Evolutionary conservation across 2,113 vertebrate species (phyloP).

Genomic region (Syrrhaptes paradoxus): DNA sequence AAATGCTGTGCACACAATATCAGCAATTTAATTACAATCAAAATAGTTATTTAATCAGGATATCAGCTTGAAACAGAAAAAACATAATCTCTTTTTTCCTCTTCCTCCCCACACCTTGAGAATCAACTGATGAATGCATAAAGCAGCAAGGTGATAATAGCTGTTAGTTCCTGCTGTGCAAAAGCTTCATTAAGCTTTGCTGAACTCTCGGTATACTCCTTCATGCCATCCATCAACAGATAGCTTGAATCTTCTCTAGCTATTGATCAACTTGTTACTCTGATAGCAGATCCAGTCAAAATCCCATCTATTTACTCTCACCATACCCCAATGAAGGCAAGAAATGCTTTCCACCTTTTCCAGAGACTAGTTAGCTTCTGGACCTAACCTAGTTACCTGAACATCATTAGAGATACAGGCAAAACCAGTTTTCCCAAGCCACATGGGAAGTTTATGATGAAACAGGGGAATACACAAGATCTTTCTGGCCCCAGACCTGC

Average conservation of each 20-base stretch:
- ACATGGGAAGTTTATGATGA: background rate
- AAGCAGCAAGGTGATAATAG: constrained; percentile 36
- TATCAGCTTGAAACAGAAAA: constrained; percentile 10
- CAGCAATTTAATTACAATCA: constrained; percentile 15
- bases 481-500: background rate
- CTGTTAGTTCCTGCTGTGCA: background rate
- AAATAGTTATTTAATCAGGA: constrained; percentile 35
- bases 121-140: background rate
- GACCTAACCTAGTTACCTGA: background rate
- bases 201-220: constrained; percentile 10
- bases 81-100: background rate
- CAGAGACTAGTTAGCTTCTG: background rate
- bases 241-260: background rate
- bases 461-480: background rate
- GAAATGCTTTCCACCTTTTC: background rate
- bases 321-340: accelerated
- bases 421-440: background rate
- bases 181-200: constrained; percentile 28
- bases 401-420: background rate
- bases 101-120: background rate
- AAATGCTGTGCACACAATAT: background rate
- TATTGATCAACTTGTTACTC: background rate
- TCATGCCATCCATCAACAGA: constrained; percentile 3
- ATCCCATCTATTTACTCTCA: background rate
- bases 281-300: constrained; percentile 1